Percentiles rank a stretch among this genome's conserved stretches.
Evolutionary conservation across 1,140 invertebrate genomes (phyloP).

Genomic region (Bombyx mori): ASM3026992v2 NC_085127.1:4580501-4581000

Average conservation of each 20-base stretch:
- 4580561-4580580: too few species aligned
- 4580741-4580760: slow-evolving; percentile 47
- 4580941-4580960: too few species aligned
- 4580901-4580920: too few species aligned
- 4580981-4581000: too few species aligned
- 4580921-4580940: too few species aligned
- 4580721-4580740: slow-evolving; percentile 68
- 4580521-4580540: background rate
- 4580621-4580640: slow-evolving; percentile 1
- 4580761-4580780: slow-evolving; percentile 19
- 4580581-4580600: too few species aligned
- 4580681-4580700: slow-evolving; percentile 50
- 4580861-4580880: slow-evolving; percentile 15
- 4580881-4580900: too few species aligned
- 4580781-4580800: slow-evolving; percentile 20
- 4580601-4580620: too few species aligned
- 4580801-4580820: slow-evolving; percentile 20
- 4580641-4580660: slow-evolving; percentile 48
- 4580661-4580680: slow-evolving; percentile 57
- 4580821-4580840: slow-evolving; percentile 42
- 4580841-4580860: slow-evolving; percentile 11
- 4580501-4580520: background rate
- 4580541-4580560: background rate
- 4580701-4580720: slow-evolving; percentile 49
- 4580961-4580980: too few species aligned